Conservation (phyloP, 2,888 invertebrate genomes). For the Clitarchus hookeri region DNA sequence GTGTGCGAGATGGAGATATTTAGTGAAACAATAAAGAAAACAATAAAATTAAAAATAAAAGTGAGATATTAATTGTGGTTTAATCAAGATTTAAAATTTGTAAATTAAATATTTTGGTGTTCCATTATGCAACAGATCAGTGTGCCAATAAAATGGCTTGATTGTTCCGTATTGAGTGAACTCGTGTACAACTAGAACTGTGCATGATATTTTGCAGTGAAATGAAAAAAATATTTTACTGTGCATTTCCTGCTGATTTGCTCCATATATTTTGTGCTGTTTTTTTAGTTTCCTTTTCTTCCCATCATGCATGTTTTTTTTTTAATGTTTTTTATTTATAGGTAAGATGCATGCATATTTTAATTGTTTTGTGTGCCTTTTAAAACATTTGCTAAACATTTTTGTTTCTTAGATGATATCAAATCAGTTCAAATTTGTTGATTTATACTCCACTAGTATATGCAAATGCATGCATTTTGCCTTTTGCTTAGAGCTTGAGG, state of each 20-base stretch:
- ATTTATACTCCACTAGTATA: not conserved
- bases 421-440: not conserved
- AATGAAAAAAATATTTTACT: too few relatives aligned
- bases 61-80: too few relatives aligned
- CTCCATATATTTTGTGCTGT: too few relatives aligned
- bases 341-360: slow-evolving; percentile 18
- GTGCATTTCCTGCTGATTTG: too few relatives aligned
- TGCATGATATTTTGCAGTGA: not conserved
- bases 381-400: not conserved
- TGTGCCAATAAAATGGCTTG: not conserved
- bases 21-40: too few relatives aligned
- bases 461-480: too few relatives aligned
- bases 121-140: not conserved
- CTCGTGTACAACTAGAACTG: not conserved
- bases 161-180: not conserved
- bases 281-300: too few relatives aligned
- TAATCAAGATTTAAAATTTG: too few relatives aligned
- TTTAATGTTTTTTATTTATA: not conserved
- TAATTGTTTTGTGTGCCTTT: not conserved
- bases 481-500: not conserved
- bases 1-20: too few relatives aligned
- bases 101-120: not conserved
- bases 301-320: not conserved
- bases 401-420: too few relatives aligned
- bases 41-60: too few relatives aligned